These are phyloP conservation scores for Rousettus leschenaultii DNA, from an alignment of 2,113 vertebrate genomes.

Conservation along the genomic window DNA sequence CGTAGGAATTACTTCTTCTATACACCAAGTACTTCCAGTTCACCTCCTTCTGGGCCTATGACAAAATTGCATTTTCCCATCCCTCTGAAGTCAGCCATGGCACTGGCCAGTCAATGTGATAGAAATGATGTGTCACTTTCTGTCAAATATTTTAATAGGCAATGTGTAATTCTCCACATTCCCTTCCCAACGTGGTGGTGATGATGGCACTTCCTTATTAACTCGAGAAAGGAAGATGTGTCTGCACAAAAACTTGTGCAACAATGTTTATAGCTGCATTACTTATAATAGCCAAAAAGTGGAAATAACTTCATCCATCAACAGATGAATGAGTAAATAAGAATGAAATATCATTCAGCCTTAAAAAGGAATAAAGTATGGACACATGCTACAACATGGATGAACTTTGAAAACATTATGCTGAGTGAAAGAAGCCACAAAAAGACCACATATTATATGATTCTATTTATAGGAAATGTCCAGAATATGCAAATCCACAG, in stretches of 20 bases:
- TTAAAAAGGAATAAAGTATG: neutral
- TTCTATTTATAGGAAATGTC: neutral
- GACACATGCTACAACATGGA: neutral
- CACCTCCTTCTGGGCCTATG: neutral
- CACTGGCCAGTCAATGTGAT: neutral
- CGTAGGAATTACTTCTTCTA: neutral
- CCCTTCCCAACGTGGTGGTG: neutral
- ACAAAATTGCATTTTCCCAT: neutral
- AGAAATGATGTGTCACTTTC: neutral
- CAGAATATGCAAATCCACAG: neutral
- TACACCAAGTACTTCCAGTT: neutral
- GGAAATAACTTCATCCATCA: no score
- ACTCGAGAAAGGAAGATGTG: neutral
- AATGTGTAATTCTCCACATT: neutral
- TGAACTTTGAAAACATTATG: neutral
- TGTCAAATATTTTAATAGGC: neutral
- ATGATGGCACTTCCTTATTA: neutral
- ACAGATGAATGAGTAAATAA: neutral
- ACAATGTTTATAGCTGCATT: neutral
- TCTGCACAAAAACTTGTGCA: neutral
- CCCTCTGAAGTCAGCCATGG: neutral
- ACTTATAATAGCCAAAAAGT: neutral
- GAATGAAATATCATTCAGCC: neutral
- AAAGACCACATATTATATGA: neutral
- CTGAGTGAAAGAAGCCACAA: neutral